Evolutionary conservation across 2,797 vertebrate genomes (phyloP).

Genomic region (Siniperca obscura): DNA sequence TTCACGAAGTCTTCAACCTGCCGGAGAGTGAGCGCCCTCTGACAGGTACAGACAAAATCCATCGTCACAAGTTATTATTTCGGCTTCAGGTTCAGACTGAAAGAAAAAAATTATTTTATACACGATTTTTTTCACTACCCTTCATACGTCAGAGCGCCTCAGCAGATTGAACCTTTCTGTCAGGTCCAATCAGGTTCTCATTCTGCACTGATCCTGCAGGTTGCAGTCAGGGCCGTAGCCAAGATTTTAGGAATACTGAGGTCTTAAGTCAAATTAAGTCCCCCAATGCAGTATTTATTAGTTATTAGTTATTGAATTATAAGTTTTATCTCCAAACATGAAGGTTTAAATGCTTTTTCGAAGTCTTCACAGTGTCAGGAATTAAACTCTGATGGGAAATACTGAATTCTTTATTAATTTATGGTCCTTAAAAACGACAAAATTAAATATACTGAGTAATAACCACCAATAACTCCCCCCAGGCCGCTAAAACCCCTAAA

Average conservation of each 20-base stretch:
- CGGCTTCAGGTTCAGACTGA: not conserved
- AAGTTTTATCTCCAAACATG: not conserved
- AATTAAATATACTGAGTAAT: not conserved
- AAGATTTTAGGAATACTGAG: not conserved
- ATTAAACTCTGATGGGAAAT: not conserved
- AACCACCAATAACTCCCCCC: not conserved
- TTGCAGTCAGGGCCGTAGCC: not conserved
- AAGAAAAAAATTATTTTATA: too few relatives aligned
- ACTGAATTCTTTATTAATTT: not conserved
- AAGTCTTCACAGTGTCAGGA: not conserved
- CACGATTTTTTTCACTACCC: too few relatives aligned
- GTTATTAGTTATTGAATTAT: too few relatives aligned
- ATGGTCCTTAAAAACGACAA: not conserved
- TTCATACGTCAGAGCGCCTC: not conserved
- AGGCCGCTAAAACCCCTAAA: not conserved
- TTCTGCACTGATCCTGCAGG: not conserved
- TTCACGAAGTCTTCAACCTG: conserved; percentile 95
- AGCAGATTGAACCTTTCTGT: not conserved
- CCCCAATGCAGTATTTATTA: not conserved
- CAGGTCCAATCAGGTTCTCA: too few relatives aligned
- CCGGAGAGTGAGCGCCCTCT: conserved; percentile 93
- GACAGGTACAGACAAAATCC: conserved; percentile 82
- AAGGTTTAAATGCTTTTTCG: not conserved
- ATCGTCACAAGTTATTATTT: not conserved
- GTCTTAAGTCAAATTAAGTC: not conserved